These are phyloP conservation scores for Hemaris fuciformis DNA, from an alignment of 2,888 invertebrate species.

Conservation along the genomic window DNA sequence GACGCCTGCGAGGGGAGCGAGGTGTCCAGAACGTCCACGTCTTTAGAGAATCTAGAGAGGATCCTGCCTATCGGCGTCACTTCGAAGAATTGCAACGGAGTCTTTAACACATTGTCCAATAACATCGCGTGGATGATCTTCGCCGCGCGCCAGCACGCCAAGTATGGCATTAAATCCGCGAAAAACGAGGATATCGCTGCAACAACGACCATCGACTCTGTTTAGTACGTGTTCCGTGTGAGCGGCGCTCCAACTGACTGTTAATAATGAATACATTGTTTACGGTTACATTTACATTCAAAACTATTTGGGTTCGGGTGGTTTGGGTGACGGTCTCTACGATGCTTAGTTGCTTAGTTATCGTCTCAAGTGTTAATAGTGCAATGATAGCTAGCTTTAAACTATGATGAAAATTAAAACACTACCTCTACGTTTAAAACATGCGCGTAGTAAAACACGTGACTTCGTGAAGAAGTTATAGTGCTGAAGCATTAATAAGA, in stretches of 20 bases:
- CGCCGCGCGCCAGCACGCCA: slow-evolving; percentile 87
- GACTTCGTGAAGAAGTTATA: not conserved
- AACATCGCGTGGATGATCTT: slow-evolving; percentile 81
- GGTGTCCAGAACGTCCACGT: slow-evolving; percentile 87
- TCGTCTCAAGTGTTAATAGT: slow-evolving; percentile 17
- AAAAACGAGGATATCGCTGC: slow-evolving; percentile 86
- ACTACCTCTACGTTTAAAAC: slow-evolving; percentile 22
- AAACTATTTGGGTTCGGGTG: slow-evolving; percentile 1
- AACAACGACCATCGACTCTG: slow-evolving; percentile 70
- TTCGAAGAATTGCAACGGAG: slow-evolving; percentile 89
- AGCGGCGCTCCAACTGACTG: slow-evolving; percentile 16
- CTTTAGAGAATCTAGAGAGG: slow-evolving; percentile 88
- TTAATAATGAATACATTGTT: slow-evolving; percentile 73
- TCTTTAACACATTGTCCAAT: slow-evolving; percentile 83
- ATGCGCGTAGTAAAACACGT: slow-evolving; percentile 21
- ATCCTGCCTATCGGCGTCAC: slow-evolving; percentile 89
- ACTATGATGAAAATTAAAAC: slow-evolving; percentile 19
- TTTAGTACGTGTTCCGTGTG: slow-evolving; percentile 23
- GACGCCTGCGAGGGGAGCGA: slow-evolving; percentile 84
- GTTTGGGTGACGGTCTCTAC: not conserved
- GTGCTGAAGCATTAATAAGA: slow-evolving; percentile 13
- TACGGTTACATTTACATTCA: slow-evolving; percentile 29
- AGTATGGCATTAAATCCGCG: slow-evolving; percentile 84
- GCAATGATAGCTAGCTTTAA: slow-evolving; percentile 13
- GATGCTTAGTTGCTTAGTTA: slow-evolving; percentile 20